phyloP scores from a whole-genome alignment of 92 coral and sea anemone species.

The Zoanthus sociatus region DNA sequence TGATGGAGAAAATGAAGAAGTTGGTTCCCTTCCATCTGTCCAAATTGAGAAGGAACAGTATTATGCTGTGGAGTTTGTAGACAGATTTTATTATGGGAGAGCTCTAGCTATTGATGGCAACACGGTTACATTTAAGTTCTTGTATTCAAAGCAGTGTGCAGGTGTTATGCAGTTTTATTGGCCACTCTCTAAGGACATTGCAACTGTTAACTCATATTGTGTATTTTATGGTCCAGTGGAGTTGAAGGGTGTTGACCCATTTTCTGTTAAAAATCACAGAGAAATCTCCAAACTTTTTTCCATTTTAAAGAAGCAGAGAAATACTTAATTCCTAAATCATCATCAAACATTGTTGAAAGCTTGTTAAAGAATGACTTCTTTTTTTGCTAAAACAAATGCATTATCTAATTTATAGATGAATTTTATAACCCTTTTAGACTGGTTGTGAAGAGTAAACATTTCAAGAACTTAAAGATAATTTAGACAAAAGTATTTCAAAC shows the following conservation, averaged over 20 bases:
- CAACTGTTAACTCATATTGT: slow-evolving; percentile 28
- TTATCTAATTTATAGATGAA: slow-evolving; percentile 11
- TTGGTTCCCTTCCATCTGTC: slow-evolving; percentile 22
- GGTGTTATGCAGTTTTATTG: slow-evolving; percentile 45
- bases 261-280: no score
- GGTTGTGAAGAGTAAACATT: slow-evolving; percentile 5
- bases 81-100: slow-evolving; percentile 29
- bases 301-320: no score
- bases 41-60: slow-evolving; percentile 23
- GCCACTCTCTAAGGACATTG: slow-evolving; percentile 41
- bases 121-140: slow-evolving; percentile 41
- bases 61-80: slow-evolving; percentile 44
- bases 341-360: not conserved
- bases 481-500: no score
- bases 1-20: slow-evolving; percentile 7
- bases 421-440: slow-evolving; percentile 19
- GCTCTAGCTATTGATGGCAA: slow-evolving; percentile 36
- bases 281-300: no score
- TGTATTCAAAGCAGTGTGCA: slow-evolving; percentile 40
- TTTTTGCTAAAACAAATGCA: not conserved
- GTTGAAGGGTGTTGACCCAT: no score
- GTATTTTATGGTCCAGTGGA: slow-evolving; percentile 38
- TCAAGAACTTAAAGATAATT: slow-evolving; percentile 4
- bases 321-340: slow-evolving; percentile 1
- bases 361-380: slow-evolving; percentile 10